phyloP scores from a whole-genome alignment of 2,888 invertebrate species.

The Drosophila vallismaia region DNA sequence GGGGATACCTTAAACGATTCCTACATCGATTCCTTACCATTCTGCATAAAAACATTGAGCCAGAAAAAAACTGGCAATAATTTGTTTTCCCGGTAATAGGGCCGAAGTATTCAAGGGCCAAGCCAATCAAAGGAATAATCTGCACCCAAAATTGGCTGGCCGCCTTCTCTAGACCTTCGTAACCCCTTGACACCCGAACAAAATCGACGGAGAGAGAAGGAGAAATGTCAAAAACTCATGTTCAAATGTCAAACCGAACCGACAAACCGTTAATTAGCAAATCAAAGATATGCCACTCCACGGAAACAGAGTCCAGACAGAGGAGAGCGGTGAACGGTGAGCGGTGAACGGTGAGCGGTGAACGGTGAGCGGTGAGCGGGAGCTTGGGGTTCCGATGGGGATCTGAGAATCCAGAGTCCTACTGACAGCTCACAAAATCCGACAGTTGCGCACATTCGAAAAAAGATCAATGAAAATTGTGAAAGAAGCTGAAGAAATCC shows the following conservation, averaged over 20 bases:
- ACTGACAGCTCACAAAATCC: conserved; percentile 67
- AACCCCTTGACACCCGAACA: conserved; percentile 29
- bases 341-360: background rate
- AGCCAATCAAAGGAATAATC: conserved; percentile 28
- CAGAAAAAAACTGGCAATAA: no score
- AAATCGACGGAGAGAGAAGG: conserved; percentile 19
- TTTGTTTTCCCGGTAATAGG: background rate
- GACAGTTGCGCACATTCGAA: conserved; percentile 77
- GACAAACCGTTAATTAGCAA: conserved; percentile 83
- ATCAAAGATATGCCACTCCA: conserved; percentile 76
- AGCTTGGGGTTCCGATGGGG: conserved; percentile 1
- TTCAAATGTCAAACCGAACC: conserved; percentile 81
- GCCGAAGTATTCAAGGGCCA: conserved; percentile 9
- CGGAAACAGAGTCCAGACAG: conserved; percentile 38
- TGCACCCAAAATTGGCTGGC: background rate
- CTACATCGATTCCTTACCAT: no score
- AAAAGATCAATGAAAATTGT: conserved; percentile 81
- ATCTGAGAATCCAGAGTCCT: conserved; percentile 28
- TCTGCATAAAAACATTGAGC: no score
- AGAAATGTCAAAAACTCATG: conserved; percentile 81
- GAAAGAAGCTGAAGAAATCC: conserved; percentile 73
- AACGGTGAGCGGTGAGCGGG: background rate
- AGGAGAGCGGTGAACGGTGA: background rate
- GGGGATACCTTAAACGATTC: no score
- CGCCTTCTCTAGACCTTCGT: background rate